Conservation (phyloP, 1,140 invertebrate genomes). For the Druon quercuslanigerum region DNA sequence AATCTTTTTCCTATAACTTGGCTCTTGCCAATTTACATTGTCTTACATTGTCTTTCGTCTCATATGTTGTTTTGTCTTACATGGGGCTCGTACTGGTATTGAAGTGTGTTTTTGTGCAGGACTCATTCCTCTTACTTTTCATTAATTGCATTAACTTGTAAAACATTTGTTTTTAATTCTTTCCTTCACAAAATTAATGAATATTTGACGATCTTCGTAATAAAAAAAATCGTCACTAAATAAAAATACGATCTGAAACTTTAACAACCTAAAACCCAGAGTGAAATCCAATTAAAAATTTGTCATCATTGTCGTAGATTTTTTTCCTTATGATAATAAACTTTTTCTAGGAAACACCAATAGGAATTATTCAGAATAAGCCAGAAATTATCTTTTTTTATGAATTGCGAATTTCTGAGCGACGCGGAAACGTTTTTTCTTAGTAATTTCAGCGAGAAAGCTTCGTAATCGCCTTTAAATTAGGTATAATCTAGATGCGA, state of each 20-base stretch:
- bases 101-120: constrained; percentile 43
- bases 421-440: not conserved
- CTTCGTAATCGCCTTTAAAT: constrained; percentile 18
- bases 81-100: constrained; percentile 57
- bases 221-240: too few relatives aligned
- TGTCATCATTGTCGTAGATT: too few relatives aligned
- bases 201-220: too few relatives aligned
- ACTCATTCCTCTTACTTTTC: constrained; percentile 18
- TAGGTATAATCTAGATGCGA: constrained; percentile 1
- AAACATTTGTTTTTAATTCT: not conserved
- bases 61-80: constrained; percentile 44
- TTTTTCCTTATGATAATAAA: too few relatives aligned
- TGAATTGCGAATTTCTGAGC: not conserved
- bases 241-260: too few relatives aligned
- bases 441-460: not conserved
- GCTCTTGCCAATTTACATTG: too few relatives aligned
- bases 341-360: too few relatives aligned
- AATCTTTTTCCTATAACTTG: not conserved
- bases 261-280: too few relatives aligned
- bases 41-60: constrained; percentile 38
- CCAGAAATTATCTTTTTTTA: too few relatives aligned
- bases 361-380: too few relatives aligned
- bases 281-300: too few relatives aligned
- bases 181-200: not conserved
- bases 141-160: constrained; percentile 7